phyloP scores from a whole-genome alignment of 2,797 vertebrate species.

The Leptoclinus maculatus region DNA sequence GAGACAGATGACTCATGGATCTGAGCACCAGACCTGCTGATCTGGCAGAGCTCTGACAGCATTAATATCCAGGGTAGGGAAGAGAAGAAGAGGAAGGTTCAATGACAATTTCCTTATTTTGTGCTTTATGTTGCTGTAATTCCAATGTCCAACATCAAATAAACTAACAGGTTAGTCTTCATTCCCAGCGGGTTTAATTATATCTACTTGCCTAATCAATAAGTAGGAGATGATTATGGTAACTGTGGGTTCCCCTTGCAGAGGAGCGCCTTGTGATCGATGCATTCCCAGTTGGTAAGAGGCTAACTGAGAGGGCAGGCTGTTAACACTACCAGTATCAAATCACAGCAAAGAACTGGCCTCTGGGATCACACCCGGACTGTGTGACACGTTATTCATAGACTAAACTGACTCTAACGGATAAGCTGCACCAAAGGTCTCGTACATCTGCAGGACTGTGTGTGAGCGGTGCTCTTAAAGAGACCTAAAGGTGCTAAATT shows the following conservation, averaged over 20 bases:
- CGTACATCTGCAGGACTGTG: constrained; percentile 14
- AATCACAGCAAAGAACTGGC: constrained; percentile 47
- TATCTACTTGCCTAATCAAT: neutral
- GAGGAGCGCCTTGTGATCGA: constrained; percentile 34
- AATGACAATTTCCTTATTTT: neutral
- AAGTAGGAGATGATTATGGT: neutral
- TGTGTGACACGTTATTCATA: constrained; percentile 71
- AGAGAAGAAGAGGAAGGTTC: neutral
- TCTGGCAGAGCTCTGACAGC: constrained; percentile 30
- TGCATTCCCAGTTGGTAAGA: constrained; percentile 18
- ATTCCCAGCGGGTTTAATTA: neutral
- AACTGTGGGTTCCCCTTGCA: neutral
- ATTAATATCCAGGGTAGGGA: constrained; percentile 18
- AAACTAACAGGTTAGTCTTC: neutral
- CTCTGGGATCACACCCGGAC: constrained; percentile 37
- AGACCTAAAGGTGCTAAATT: neutral
- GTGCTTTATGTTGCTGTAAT: neutral
- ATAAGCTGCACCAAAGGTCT: constrained; percentile 51
- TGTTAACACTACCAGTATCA: constrained; percentile 66
- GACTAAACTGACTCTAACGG: constrained; percentile 53
- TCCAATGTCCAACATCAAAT: neutral
- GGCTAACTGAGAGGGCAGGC: constrained; percentile 43
- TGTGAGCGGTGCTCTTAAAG: neutral
- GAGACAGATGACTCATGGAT: constrained; percentile 55
- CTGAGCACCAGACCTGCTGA: constrained; percentile 41